Percentiles rank a stretch among this genome's conserved stretches.
Conservation (phyloP, 2,888 invertebrate species). For the Ctena decussata region DNA sequence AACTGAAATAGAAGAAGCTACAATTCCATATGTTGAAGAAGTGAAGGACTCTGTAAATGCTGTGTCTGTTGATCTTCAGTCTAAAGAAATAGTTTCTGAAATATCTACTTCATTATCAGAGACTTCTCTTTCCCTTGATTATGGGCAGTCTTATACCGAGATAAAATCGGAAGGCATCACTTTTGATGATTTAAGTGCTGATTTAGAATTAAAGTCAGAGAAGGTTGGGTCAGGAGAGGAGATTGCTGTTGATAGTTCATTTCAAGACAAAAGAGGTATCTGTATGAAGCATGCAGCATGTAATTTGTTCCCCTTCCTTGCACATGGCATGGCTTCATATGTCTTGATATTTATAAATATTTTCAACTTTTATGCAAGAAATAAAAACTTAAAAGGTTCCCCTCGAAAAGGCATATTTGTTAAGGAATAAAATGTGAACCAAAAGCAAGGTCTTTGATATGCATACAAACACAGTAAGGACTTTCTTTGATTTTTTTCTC, state of each 20-base stretch:
- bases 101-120: conserved; percentile 34
- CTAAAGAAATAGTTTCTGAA: neutral
- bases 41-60: neutral
- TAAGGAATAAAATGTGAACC: too few species aligned
- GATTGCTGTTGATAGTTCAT: neutral
- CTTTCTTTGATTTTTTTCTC: too few species aligned
- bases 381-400: too few species aligned
- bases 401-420: too few species aligned
- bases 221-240: neutral
- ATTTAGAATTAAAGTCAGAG: neutral
- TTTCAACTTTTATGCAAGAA: too few species aligned
- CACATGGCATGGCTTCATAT: too few species aligned
- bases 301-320: neutral
- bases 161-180: too few species aligned
- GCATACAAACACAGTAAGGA: too few species aligned
- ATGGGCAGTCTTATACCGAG: conserved; percentile 20
- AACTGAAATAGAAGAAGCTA: neutral
- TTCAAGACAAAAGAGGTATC: neutral
- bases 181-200: too few species aligned
- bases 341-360: too few species aligned
- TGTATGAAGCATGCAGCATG: neutral
- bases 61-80: neutral
- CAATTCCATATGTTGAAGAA: neutral
- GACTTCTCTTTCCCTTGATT: conserved; percentile 46
- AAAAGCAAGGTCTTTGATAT: too few species aligned